These are phyloP conservation scores for Smithornis capensis DNA, from an alignment of 2,113 vertebrate species.

Conservation along the genomic window DNA sequence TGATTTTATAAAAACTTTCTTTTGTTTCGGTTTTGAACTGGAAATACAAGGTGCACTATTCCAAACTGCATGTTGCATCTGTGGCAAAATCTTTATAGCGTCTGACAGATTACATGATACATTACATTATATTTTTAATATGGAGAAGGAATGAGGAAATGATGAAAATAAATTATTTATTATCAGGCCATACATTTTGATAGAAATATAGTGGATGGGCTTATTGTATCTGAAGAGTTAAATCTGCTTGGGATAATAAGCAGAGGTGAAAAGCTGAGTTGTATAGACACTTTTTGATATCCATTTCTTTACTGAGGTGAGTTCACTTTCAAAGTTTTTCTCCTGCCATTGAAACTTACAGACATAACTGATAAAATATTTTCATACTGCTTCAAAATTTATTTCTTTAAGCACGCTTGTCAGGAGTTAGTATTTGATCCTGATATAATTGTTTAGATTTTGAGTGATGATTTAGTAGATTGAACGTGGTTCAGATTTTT, in stretches of 20 bases:
- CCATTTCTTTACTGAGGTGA: neutral
- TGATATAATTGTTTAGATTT: neutral
- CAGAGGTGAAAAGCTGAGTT: neutral
- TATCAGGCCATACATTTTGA: too few species aligned
- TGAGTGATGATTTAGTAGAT: neutral
- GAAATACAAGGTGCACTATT: neutral
- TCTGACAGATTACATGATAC: neutral
- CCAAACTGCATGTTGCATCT: neutral
- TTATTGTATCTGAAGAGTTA: neutral
- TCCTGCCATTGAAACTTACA: neutral
- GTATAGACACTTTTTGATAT: rapidly evolving
- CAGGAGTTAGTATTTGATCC: neutral
- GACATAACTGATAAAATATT: neutral
- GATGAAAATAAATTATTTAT: neutral
- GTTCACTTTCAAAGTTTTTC: neutral
- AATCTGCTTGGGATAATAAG: neutral
- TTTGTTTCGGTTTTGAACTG: neutral
- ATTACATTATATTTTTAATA: neutral
- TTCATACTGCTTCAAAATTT: neutral
- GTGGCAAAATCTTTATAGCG: neutral
- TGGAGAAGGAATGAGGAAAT: neutral
- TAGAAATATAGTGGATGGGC: neutral
- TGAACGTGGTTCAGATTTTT: neutral
- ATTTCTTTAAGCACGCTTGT: neutral
- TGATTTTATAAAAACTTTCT: neutral